These are phyloP conservation scores for Drosophila tripunctata DNA, from an alignment of 2,888 invertebrate genomes.

Conservation along the genomic window DNA sequence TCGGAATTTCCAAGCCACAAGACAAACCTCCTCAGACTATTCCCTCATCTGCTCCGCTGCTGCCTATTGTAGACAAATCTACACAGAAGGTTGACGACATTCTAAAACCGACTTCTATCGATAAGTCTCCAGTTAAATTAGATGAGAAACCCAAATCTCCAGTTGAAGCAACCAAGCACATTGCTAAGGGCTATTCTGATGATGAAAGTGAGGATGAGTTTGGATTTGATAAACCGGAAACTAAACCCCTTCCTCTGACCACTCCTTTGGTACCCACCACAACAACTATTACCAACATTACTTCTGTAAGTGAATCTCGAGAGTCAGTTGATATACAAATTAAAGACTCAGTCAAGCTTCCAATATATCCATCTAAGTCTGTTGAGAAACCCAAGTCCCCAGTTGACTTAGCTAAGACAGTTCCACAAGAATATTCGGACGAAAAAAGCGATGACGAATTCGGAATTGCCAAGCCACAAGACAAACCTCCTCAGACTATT, in stretches of 20 bases:
- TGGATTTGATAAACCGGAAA: too few species aligned
- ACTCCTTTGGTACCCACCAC: too few species aligned
- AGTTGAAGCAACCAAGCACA: background rate
- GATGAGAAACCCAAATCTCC: background rate
- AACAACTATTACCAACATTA: too few species aligned
- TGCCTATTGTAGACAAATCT: background rate
- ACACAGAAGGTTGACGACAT: background rate
- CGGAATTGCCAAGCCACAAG: background rate
- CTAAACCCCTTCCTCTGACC: too few species aligned
- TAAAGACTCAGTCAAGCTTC: too few species aligned
- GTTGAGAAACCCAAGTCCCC: too few species aligned
- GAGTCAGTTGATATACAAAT: too few species aligned
- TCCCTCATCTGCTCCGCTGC: background rate
- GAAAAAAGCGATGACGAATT: slow-evolving; percentile 12
- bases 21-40: background rate
- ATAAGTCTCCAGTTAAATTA: background rate
- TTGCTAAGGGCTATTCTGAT: background rate
- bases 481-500: background rate
- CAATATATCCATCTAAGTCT: background rate
- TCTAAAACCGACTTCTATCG: background rate
- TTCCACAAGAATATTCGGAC: background rate
- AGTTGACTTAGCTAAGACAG: background rate
- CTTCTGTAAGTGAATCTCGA: too few species aligned
- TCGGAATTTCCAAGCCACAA: background rate
- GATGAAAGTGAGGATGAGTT: background rate